Evolutionary conservation across 2,888 invertebrate species (phyloP).

Genomic region (Apotomis betuletana): DNA sequence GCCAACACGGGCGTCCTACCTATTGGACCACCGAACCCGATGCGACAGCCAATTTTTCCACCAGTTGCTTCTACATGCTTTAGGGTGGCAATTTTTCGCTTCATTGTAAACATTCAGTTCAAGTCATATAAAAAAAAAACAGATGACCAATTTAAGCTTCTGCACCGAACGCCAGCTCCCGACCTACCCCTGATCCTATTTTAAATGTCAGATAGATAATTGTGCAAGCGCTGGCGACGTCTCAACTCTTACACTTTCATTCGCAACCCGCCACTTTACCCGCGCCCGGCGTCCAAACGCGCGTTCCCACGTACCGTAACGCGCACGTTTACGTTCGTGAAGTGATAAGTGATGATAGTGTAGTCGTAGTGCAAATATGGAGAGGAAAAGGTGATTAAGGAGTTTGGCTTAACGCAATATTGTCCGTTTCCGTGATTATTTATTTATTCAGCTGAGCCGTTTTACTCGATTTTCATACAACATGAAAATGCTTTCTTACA

Average conservation of each 20-base stretch:
- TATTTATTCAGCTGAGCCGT: no score
- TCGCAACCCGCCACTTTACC: constrained; percentile 38
- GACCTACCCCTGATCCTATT: constrained; percentile 74
- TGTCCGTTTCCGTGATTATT: no score
- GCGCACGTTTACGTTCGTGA: constrained; percentile 1
- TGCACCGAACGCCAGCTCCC: constrained; percentile 48
- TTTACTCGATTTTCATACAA: no score
- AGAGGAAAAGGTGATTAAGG: constrained; percentile 76
- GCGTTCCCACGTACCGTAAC: constrained; percentile 45
- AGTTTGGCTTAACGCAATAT: no score
- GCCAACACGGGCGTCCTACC: no score
- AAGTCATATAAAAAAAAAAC: no score
- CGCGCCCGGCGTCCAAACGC: constrained; percentile 43
- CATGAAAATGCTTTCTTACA: no score
- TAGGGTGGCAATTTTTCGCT: no score
- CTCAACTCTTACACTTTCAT: constrained; percentile 59
- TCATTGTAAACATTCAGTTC: no score
- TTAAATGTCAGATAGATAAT: constrained; percentile 83
- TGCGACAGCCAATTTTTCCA: no score
- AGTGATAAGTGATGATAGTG: constrained; percentile 42
- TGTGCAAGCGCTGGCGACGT: constrained; percentile 78
- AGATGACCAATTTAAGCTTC: background rate
- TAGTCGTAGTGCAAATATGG: constrained; percentile 58
- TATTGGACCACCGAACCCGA: no score
- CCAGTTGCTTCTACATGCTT: no score